Percentiles rank a stretch among this genome's conserved stretches.
phyloP scores from a whole-genome alignment of 1,140 invertebrate genomes.

The Solenopsis fugax region DNA sequence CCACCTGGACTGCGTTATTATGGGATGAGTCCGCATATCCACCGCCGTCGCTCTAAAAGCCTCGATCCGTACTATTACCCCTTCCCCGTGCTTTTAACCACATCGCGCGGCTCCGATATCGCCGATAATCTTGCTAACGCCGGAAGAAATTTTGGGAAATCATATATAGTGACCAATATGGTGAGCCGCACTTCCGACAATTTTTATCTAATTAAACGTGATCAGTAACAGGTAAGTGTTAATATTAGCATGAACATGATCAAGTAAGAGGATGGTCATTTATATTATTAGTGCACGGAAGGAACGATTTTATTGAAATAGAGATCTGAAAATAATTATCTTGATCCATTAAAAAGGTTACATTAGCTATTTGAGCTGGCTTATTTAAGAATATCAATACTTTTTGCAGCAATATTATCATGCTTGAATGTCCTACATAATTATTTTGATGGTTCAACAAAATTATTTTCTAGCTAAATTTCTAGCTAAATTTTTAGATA shows the following conservation, averaged over 20 bases:
- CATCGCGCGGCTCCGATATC: conserved; percentile 22
- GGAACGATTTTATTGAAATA: no score
- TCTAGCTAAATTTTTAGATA: no score
- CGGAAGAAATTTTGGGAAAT: conserved; percentile 54
- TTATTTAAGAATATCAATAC: no score
- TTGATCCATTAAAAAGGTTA: no score
- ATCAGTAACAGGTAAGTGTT: background rate
- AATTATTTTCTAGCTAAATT: no score
- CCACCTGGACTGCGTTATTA: conserved; percentile 59
- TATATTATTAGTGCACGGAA: background rate
- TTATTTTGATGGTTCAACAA: no score
- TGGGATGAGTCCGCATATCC: conserved; percentile 60
- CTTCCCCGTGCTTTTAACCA: conserved; percentile 50
- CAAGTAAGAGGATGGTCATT: no score
- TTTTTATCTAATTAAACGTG: conserved; percentile 19
- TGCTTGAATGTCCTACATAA: no score
- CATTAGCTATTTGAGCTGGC: no score
- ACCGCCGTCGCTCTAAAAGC: conserved; percentile 63
- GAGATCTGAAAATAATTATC: no score
- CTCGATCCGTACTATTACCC: conserved; percentile 72
- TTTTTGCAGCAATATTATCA: no score
- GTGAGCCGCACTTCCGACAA: background rate
- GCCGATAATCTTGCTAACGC: conserved; percentile 45
- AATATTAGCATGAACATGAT: background rate
- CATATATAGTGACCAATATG: background rate